A percentile compares a stretch with the other conserved stretches of the same genome.
phyloP scores from a whole-genome alignment of 2,113 vertebrate species.

The Polypterus bichir region DNA sequence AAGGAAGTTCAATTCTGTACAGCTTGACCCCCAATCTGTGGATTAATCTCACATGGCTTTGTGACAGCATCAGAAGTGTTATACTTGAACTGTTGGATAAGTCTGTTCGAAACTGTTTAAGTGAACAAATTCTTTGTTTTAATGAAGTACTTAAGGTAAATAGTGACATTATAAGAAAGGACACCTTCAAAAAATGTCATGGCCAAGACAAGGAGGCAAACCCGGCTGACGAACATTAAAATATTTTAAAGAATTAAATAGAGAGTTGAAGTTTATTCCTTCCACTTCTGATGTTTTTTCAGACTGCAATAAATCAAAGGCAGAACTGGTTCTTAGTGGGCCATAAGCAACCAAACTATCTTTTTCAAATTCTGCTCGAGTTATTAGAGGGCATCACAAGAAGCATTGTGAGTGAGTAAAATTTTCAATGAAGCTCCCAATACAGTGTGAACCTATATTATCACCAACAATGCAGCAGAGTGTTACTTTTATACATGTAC shows the following conservation, averaged over 20 bases:
- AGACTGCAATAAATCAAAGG: no score
- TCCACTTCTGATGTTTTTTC: no score
- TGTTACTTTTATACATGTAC: conserved; percentile 4
- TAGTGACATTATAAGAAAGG: conserved; percentile 12
- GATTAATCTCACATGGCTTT: conserved; percentile 13
- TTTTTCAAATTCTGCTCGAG: not conserved
- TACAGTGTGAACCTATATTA: conserved; percentile 8
- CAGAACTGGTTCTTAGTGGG: not conserved
- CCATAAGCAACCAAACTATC: not conserved
- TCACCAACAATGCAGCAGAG: conserved; percentile 1
- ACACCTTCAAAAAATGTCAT: conserved; percentile 13
- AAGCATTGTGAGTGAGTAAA: not conserved
- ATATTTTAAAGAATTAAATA: conserved; percentile 1
- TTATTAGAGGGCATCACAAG: conserved; percentile 1
- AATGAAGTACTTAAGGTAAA: conserved; percentile 9
- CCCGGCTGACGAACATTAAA: conserved; percentile 20
- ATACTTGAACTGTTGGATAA: conserved; percentile 8
- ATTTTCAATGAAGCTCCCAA: conserved; percentile 8
- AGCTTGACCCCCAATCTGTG: conserved; percentile 13
- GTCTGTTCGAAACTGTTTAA: conserved; percentile 9
- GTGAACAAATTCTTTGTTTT: not conserved
- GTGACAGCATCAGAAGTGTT: conserved; percentile 8
- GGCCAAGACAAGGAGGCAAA: conserved; percentile 12
- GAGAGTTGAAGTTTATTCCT: no score
- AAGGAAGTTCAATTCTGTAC: conserved; percentile 21